phyloP scores from a whole-genome alignment of 1,140 invertebrate species.

The Drosophila tani region DNA sequence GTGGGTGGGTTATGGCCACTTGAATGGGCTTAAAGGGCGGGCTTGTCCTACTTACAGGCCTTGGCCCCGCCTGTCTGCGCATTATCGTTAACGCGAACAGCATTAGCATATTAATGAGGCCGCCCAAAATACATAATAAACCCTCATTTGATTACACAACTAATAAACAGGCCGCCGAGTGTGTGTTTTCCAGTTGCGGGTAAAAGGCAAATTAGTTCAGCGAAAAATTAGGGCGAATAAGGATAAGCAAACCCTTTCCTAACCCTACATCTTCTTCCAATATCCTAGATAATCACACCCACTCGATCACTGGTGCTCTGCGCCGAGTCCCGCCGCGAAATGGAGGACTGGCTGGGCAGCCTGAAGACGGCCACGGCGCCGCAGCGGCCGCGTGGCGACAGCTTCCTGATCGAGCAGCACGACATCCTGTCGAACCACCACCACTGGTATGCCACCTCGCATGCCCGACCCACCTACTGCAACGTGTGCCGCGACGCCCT shows the following conservation, averaged over 20 bases:
- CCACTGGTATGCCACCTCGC: constrained; percentile 95
- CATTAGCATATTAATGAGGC: constrained; percentile 70
- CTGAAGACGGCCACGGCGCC: constrained; percentile 90
- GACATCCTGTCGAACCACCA: constrained; percentile 95
- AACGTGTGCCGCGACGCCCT: constrained; percentile 97
- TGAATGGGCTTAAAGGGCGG: constrained; percentile 17
- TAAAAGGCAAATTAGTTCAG: constrained; percentile 16
- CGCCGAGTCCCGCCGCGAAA: constrained; percentile 92
- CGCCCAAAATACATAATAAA: constrained; percentile 47
- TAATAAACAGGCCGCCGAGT: constrained; percentile 39
- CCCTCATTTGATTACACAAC: constrained; percentile 65
- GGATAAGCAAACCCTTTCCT: background rate
- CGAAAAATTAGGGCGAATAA: background rate
- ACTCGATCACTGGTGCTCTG: constrained; percentile 93
- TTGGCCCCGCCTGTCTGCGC: constrained; percentile 29
- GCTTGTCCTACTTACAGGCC: constrained; percentile 8
- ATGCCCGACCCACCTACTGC: constrained; percentile 97
- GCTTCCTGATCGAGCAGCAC: constrained; percentile 87
- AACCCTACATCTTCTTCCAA: background rate
- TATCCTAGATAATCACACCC: constrained; percentile 93
- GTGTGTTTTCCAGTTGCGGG: constrained; percentile 3
- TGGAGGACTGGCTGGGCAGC: constrained; percentile 95
- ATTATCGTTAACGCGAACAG: constrained; percentile 52
- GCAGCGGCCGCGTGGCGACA: constrained; percentile 86
- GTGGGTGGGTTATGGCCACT: constrained; percentile 5